phyloP scores from a whole-genome alignment of 2,113 vertebrate species.

The Pollimyrus isidori region DNA sequence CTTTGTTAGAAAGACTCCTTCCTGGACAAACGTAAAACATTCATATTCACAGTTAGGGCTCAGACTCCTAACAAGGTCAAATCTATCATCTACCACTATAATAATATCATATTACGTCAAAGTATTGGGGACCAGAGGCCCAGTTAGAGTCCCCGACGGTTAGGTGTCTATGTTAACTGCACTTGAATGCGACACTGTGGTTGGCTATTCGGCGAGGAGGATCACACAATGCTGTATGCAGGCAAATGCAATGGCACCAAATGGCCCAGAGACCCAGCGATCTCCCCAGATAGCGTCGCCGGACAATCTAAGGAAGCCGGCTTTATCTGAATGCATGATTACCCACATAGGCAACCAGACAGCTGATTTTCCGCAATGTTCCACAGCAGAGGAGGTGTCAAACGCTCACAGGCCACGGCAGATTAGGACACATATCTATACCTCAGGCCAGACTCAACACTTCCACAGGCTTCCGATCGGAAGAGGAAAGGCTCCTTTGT shows the following conservation, averaged over 20 bases:
- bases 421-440: constrained; percentile 11
- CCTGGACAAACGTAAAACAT: background rate
- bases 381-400: background rate
- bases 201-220: background rate
- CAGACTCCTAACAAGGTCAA: background rate
- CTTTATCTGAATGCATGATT: constrained; percentile 14
- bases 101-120: background rate
- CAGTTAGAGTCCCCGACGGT: background rate
- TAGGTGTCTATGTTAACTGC: background rate
- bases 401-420: background rate
- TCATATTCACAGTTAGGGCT: background rate
- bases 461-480: background rate
- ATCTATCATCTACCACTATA: background rate
- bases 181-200: background rate
- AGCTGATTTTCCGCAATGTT: background rate
- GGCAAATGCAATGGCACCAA: constrained; percentile 9
- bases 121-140: background rate
- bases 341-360: constrained; percentile 1
- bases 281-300: background rate
- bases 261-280: background rate
- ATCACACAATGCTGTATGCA: background rate
- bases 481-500: background rate
- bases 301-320: background rate
- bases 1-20: background rate
- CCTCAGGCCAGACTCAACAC: background rate